Percentiles rank a stretch among this genome's conserved stretches.
Conservation (phyloP, 2,113 vertebrate genomes). For the Vulpes vulpes region DNA sequence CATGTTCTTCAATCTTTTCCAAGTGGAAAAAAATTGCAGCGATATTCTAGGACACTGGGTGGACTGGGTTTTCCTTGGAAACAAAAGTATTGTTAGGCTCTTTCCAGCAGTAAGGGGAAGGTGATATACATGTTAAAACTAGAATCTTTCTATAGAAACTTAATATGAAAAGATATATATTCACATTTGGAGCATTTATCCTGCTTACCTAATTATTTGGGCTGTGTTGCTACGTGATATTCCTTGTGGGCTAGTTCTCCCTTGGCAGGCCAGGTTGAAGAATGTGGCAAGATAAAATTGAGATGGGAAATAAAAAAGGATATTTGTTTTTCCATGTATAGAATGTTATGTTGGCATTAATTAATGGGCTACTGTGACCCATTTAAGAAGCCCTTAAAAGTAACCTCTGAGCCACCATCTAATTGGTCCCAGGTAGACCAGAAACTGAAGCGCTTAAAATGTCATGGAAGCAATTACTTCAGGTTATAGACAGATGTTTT, state of each 20-base stretch:
- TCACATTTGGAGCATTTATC: not conserved
- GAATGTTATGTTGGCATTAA: not conserved
- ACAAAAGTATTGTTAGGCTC: not conserved
- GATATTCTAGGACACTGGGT: not conserved
- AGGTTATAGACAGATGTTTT: not conserved
- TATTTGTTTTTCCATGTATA: not conserved
- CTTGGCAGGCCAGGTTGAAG: not conserved
- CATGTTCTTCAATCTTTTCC: not conserved
- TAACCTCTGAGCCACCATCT: not conserved
- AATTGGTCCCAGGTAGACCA: not conserved
- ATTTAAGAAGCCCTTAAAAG: not conserved
- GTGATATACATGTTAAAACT: not conserved
- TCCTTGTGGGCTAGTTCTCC: not conserved
- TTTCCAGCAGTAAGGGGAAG: not conserved
- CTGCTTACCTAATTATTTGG: not conserved
- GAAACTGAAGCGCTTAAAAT: not conserved
- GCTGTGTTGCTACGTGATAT: not conserved
- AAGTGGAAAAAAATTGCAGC: not conserved
- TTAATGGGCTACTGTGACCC: not conserved
- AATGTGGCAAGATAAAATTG: not conserved
- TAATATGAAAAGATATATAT: not conserved
- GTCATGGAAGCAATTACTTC: not conserved
- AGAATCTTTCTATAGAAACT: conserved; percentile 38
- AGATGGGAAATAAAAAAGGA: not conserved
- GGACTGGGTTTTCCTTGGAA: not conserved